Base-by-base conservation (phyloP, 2,888 invertebrate species). In the Acrobasis consociella region DNA sequence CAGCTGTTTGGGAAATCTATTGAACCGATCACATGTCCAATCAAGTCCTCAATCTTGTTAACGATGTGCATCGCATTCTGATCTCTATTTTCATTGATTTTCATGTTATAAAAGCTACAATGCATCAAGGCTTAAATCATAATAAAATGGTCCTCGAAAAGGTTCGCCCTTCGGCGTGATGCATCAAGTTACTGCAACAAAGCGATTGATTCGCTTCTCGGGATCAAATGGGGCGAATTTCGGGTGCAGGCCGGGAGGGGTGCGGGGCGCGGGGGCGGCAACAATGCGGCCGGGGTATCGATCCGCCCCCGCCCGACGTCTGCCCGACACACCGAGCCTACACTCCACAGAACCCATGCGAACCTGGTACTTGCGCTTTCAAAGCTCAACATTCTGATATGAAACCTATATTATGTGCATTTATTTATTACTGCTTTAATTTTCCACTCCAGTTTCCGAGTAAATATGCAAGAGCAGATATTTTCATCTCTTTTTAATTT, bases 241-340 rank as follows among this genome's bases (percentile, higher is more conserved):
- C 71, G 83, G 87, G 83, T 85, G 86, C 82, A 82, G 79, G 82
- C 75, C 70, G 76, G 68, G 81, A 78, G 80, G 80, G 76, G 78
- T 78, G 77, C 72, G 82, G 72, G 70, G 72, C 63, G 66, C 69
- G 78, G 77, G 74, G 76, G 82, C 80, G 87, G 86, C 81, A 91
- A 91, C 91, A 91, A 91, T 91, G 91, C 91, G 91, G 87, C 89
- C 89, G 78, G 81, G 80, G 79, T 90, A 91, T 91, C 89, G 90
- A 91, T 91, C 90, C 85, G 80, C 85, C 84, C 83, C 77, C 82
- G 74, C 75, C 73, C 74, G 76, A 76, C 82, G 86, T 86, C 89
- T 85, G 80, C 83, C 75, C 79, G 77, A 80, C 85, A 83, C 84
- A 81, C 78, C 78, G 84, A 83, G 87, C 83, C 83, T 82, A 85